Conservation (phyloP, 2,888 invertebrate genomes). For the Laspeyria flexula region DNA sequence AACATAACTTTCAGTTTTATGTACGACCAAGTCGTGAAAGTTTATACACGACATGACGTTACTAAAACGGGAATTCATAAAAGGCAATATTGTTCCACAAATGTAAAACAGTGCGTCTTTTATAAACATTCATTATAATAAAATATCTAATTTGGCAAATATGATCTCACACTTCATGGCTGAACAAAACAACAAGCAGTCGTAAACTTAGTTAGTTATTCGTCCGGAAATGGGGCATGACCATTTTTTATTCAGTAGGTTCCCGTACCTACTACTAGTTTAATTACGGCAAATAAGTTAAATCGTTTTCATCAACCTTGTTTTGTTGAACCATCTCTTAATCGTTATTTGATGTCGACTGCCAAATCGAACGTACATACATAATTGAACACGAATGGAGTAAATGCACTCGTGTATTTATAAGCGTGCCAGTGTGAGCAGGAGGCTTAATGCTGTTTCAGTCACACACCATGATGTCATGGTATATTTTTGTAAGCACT, state of each 20-base stretch:
- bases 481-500: conserved; percentile 80
- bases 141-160: conserved; percentile 55
- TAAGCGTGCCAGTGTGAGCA: conserved; percentile 63
- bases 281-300: conserved; percentile 20
- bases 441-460: conserved; percentile 53
- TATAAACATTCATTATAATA: conserved; percentile 46
- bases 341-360: conserved; percentile 44
- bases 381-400: conserved; percentile 69
- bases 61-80: conserved; percentile 4
- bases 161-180: conserved; percentile 58
- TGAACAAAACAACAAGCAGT: conserved; percentile 51
- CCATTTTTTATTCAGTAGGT: conserved; percentile 43
- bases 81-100: conserved; percentile 15
- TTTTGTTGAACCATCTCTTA: conserved; percentile 37
- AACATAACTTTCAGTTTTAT: too few relatives aligned
- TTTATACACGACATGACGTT: neutral
- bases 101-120: conserved; percentile 36
- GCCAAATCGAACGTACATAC: conserved; percentile 47
- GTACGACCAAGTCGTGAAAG: neutral
- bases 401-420: conserved; percentile 77
- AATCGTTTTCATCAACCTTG: conserved; percentile 36
- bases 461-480: conserved; percentile 84
- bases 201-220: conserved; percentile 60
- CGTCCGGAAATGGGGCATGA: conserved; percentile 60
- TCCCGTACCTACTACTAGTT: conserved; percentile 3